Base-by-base conservation (phyloP, 1,140 invertebrate genomes). In the Acyrthosiphon pisum region DNA sequence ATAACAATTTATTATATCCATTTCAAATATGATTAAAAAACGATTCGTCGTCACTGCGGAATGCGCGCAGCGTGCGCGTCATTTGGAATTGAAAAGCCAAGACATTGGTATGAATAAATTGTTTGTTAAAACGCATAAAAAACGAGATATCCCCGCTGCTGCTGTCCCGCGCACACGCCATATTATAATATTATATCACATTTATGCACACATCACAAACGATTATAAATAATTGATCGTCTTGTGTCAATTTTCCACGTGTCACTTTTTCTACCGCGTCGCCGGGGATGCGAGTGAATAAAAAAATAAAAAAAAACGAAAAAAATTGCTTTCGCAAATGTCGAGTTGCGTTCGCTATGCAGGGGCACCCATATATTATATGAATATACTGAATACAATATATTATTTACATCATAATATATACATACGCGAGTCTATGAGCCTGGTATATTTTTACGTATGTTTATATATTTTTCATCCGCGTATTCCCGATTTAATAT, bases 21-120 rank as follows among this genome's bases (percentile, higher is more conserved):
- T 91, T 76, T 91, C 53, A 41, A 23, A 76, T 83, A 50, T 84
- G 53, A 93, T 84, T 93, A 93, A 83, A 84, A 93, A 93, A 84
- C 91, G 37, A 83, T 93, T 86, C 91, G 50, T 86, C 48, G 60
- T 35, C 50, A 50, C 87, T 46, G 8, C 87, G 87, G 26, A 46
- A 35, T 50, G 48, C 26, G 48, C 48, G 48, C 44, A 48, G 44
- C 48, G 68, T 91, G 76, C 48, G 37, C 89, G 89, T 44, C 68
- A 93, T 93, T 93, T 93, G 91, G 68, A 86, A 53, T 86, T 93
- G 91, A 93, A 86, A 84, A 50, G 91, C n/a, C 76, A 84, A 93
- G 76, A 93, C 68, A 41, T 44, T n/a, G 76, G 46, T 56, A 56
- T 84, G 81, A 93, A 93, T 93, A 93, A 93, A 84, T 93, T 93